Evolutionary conservation across 2,113 vertebrate species (phyloP).

Genomic region (Pitta sordida): DNA sequence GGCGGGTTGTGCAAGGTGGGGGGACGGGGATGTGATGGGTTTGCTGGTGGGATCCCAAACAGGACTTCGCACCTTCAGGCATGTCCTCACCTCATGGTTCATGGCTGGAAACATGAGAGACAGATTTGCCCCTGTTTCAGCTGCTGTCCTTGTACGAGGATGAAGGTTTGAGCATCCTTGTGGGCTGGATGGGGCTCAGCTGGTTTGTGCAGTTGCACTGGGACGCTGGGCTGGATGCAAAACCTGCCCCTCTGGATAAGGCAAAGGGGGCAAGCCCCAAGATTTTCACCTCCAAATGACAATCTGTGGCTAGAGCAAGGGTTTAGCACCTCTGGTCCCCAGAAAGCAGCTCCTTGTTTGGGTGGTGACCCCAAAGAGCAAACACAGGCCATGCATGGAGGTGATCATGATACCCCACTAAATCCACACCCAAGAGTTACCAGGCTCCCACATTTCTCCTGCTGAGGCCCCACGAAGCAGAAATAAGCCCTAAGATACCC

Average conservation of each 20-base stretch:
- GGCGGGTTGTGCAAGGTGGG: constrained; percentile 1
- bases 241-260: accelerated
- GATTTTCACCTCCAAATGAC: not conserved
- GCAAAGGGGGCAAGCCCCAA: accelerated
- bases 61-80: not conserved
- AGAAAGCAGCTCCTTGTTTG: accelerated
- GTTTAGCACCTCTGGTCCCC: not conserved
- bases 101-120: accelerated
- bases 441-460: not conserved
- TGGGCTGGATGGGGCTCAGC: not conserved
- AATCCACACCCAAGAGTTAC: accelerated
- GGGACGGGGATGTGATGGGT: accelerated
- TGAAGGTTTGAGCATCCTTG: not conserved
- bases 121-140: not conserved
- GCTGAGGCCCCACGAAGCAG: not conserved
- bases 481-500: accelerated
- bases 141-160: not conserved
- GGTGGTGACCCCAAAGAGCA: not conserved
- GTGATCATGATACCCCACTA: not conserved
- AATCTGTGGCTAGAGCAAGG: accelerated
- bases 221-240: not conserved
- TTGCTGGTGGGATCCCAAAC: not conserved
- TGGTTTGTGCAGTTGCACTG: accelerated
- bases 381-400: accelerated
- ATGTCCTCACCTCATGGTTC: accelerated